Base-by-base conservation (phyloP, 2,888 invertebrate genomes). In the Tupiocoris notatus region DNA sequence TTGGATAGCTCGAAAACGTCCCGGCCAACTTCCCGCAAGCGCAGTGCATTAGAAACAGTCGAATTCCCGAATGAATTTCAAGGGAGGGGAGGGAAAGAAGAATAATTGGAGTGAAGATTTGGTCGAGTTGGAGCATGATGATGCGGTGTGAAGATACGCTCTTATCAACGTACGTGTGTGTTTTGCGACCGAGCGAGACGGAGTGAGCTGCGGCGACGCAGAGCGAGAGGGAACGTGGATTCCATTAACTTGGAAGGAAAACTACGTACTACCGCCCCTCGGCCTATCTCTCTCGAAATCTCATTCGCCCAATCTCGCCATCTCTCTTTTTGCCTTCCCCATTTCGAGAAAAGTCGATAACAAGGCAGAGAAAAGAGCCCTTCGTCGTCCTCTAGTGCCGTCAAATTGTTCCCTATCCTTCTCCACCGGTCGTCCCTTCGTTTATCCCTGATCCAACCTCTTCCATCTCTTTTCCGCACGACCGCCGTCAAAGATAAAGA, bases 231-330 rank as follows among this genome's bases (percentile, higher is more conserved):
- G 73, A 24, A 24, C 22, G 73, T 22, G 73, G 73, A 73, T 73
- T 73, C 73, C 73, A 73, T 73, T 73, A 73, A 73, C 61, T 62
- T 39, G 73, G 73, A 73, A 73, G 73, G 73, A 73, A 73, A 73
- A 73, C 73, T 73, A 73, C 73, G 62, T 25, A 61, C 54, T 22
- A 54, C 22, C 56, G 54, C 67, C 22, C 20, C 21, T 39, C 39
- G 39, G 3, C 39, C 39, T 39, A 39, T 39, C 39, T 39, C 39
- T 39, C 6, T 39, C 39, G 39, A 12, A 39, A 39, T 39, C 39
- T 39, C 39, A 39, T 39, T 39, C 39, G 3, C 39, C 12, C 39
- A 39, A 39, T 39, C 39, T 39, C 39, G 39, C 39, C 39, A 39
- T 39, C 39, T 39, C 12, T 39, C 39, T 39, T 39, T 12, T 39